Percentiles rank a stretch among this genome's conserved stretches.
These are phyloP conservation scores for Andrena trimmerana DNA, from an alignment of 2,888 invertebrate species.

Conservation along the genomic window DNA sequence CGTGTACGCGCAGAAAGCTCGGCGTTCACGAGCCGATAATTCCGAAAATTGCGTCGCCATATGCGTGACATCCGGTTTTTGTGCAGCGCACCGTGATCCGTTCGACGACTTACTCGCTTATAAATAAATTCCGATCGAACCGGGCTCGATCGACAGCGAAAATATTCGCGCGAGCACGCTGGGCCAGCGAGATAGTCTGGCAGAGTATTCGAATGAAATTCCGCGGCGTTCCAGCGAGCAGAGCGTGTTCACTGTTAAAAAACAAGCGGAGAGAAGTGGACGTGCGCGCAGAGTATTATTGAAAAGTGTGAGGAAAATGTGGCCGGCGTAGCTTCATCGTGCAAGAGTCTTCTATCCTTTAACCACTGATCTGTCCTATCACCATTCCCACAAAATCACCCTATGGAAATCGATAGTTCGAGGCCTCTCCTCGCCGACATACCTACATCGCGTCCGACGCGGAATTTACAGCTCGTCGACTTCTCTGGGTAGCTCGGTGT, in stretches of 20 bases:
- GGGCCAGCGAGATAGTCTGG: not conserved
- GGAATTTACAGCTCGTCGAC: slow-evolving; percentile 56
- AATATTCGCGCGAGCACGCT: slow-evolving; percentile 17
- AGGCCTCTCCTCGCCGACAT: not conserved
- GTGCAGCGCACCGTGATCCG: slow-evolving; percentile 52
- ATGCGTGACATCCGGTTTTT: slow-evolving; percentile 64
- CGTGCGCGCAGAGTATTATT: no score
- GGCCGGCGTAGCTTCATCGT: no score
- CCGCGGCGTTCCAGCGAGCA: slow-evolving; percentile 3
- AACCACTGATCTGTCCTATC: not conserved
- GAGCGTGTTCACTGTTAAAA: slow-evolving; percentile 8
- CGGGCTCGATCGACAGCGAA: slow-evolving; percentile 11
- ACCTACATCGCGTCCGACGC: slow-evolving; percentile 1
- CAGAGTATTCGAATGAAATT: slow-evolving; percentile 8
- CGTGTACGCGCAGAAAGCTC: slow-evolving; percentile 53
- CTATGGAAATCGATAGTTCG: not conserved
- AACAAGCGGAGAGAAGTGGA: not conserved
- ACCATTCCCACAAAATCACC: not conserved
- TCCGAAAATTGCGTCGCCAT: slow-evolving; percentile 70
- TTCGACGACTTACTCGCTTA: slow-evolving; percentile 58
- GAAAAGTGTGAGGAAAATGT: no score
- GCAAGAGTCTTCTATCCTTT: no score
- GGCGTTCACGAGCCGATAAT: slow-evolving; percentile 72
- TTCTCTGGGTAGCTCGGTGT: slow-evolving; percentile 10
- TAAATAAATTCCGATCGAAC: slow-evolving; percentile 56